These are phyloP conservation scores for Blennius ocellaris DNA, from an alignment of 2,113 vertebrate species.

Conservation along the genomic window DNA sequence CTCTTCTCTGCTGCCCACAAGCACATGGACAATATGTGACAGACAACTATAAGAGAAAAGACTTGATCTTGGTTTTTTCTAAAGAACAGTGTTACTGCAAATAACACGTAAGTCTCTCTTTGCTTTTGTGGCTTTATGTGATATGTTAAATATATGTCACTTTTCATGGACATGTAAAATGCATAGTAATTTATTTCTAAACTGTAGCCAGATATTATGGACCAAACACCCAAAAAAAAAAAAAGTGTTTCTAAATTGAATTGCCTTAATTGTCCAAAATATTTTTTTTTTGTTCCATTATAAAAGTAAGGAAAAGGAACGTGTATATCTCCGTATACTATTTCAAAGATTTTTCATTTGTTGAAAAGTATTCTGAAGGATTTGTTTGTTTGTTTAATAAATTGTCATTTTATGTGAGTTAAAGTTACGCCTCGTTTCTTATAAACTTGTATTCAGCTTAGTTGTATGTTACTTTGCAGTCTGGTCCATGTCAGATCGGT, in stretches of 20 bases:
- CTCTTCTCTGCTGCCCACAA: conserved; percentile 47
- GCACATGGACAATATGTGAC: conserved; percentile 81
- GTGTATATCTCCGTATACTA: conserved; percentile 93
- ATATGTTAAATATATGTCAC: conserved; percentile 82
- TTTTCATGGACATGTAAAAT: conserved; percentile 96
- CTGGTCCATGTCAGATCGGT: conserved; percentile 22
- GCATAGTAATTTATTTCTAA: conserved; percentile 99
- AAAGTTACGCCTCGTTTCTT: conserved; percentile 89
- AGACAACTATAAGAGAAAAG: conserved; percentile 80
- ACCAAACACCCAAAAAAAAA: conserved; percentile 90
- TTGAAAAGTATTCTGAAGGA: conserved; percentile 95
- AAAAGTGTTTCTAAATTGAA: conserved; percentile 93
- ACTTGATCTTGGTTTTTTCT: conserved; percentile 90
- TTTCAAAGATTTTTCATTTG: conserved; percentile 90
- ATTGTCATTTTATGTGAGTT: conserved; percentile 96
- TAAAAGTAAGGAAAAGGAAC: conserved; percentile 87
- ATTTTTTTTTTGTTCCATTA: conserved; percentile 85
- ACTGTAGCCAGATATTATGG: conserved; percentile 94
- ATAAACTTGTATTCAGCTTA: conserved; percentile 44
- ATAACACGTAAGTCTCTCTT: conserved; percentile 97
- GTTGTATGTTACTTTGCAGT: conserved; percentile 32
- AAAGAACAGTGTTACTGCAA: conserved; percentile 97
- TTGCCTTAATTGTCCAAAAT: conserved; percentile 89
- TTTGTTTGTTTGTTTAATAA: conserved; percentile 99
- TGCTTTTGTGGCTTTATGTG: conserved; percentile 84